phyloP scores from a whole-genome alignment of 2,113 vertebrate genomes.

The Meles meles region DNA sequence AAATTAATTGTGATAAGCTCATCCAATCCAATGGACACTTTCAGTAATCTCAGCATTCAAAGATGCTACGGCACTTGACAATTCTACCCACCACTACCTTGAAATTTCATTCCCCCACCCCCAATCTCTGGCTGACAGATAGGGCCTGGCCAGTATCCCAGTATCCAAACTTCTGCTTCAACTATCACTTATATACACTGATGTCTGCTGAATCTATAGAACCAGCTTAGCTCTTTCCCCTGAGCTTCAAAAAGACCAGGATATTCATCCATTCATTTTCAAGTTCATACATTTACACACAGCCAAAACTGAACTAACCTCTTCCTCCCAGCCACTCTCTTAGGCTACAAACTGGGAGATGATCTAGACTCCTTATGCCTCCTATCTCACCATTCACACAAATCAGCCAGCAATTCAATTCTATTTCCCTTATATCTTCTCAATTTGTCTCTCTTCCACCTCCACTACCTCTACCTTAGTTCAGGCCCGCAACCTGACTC shows the following conservation, averaged over 20 bases:
- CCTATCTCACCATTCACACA: not conserved
- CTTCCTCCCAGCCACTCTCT: not conserved
- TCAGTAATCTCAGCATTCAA: not conserved
- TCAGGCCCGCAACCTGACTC: not conserved
- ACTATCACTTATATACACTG: not conserved
- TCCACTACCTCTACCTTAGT: not conserved
- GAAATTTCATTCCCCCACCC: not conserved
- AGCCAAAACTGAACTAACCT: not conserved
- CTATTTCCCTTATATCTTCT: not conserved
- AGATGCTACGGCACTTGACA: not conserved
- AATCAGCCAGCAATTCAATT: not conserved
- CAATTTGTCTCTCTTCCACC: not conserved
- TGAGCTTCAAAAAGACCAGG: not conserved
- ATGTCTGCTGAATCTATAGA: not conserved
- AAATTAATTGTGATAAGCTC: not conserved
- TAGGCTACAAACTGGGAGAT: not conserved
- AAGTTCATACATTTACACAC: not conserved
- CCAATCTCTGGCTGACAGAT: not conserved
- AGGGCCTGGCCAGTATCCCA: not conserved
- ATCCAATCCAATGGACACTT: not conserved
- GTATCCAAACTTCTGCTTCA: not conserved
- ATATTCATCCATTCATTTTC: slow-evolving; percentile 18
- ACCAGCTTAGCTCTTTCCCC: not conserved
- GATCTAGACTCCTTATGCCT: not conserved
- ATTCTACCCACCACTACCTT: not conserved